These are phyloP conservation scores for Perca schrenkii DNA, from an alignment of 2,113 vertebrate genomes.

Conservation along the genomic window DNA sequence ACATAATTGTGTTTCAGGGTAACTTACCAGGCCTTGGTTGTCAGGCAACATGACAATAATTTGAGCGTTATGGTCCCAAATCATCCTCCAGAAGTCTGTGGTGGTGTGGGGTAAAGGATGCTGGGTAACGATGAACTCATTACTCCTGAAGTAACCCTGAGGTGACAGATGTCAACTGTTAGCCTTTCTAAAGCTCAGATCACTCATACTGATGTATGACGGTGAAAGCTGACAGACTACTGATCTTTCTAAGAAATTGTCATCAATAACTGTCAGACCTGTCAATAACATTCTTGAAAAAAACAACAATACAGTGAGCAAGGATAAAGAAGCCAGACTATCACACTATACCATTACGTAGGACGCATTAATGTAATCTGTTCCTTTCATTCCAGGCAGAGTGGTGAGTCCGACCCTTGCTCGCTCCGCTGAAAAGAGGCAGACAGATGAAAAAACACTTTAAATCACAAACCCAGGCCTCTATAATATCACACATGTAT, in stretches of 20 bases:
- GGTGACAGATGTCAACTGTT: conserved; percentile 45
- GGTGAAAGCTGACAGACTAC: neutral
- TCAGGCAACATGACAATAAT: conserved; percentile 99
- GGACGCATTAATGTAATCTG: conserved; percentile 99
- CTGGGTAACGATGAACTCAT: conserved; percentile 99
- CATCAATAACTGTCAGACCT: neutral
- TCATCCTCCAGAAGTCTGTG: conserved; percentile 99
- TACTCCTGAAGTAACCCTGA: conserved; percentile 98
- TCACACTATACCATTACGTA: conserved; percentile 95
- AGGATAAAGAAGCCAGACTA: conserved; percentile 2
- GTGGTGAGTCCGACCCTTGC: conserved; percentile 95
- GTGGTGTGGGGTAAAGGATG: conserved; percentile 98
- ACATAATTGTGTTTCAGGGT: neutral
- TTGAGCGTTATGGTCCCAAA: conserved; percentile 99
- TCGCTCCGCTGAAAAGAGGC: conserved; percentile 89
- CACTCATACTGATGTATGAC: neutral
- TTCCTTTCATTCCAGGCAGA: conserved; percentile 97
- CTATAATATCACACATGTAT: conserved; percentile 67
- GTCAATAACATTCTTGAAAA: neutral
- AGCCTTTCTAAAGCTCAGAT: conserved; percentile 22
- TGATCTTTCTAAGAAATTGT: conserved; percentile 11
- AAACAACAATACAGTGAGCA: neutral
- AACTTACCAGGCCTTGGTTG: conserved; percentile 94
- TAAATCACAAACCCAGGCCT: conserved; percentile 52
- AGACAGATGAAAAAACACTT: conserved; percentile 48